A percentile compares a stretch with the other conserved stretches of the same genome.
phyloP scores from a whole-genome alignment of 2,888 invertebrate species.

The Silvanus unidentatus region DNA sequence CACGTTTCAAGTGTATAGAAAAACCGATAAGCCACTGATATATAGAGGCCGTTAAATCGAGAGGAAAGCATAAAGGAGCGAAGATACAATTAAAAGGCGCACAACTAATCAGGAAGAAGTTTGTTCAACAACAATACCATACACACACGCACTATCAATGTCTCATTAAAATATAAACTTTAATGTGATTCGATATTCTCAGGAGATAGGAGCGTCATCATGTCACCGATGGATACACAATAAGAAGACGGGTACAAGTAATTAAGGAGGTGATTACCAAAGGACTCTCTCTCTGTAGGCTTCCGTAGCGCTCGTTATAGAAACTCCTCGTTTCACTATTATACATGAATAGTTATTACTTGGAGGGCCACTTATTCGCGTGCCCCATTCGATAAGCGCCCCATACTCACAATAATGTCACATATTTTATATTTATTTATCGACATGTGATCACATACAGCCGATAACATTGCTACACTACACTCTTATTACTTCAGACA shows the following conservation, averaged over 20 bases:
- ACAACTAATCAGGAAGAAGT: conserved; percentile 4
- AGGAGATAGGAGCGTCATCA: conserved; percentile 25
- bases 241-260: conserved; percentile 21
- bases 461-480: no score
- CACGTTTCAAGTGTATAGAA: no score
- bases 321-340: no score
- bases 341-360: no score
- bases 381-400: conserved; percentile 15
- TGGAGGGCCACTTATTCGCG: no score
- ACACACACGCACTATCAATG: conserved; percentile 11
- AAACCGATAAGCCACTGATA: neutral
- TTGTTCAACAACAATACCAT: neutral
- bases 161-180: conserved; percentile 35
- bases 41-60: neutral
- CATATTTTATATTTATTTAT: neutral
- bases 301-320: conserved; percentile 22
- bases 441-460: no score
- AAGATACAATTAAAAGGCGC: conserved; percentile 4
- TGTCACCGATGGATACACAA: conserved; percentile 18
- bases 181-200: conserved; percentile 33
- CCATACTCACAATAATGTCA: neutral
- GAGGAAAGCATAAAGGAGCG: no score
- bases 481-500: no score
- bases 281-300: conserved; percentile 16
- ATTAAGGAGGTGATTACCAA: conserved; percentile 26